Evolutionary conservation across 2,113 vertebrate species (phyloP).

Genomic region (Dasypus novemcinctus): DNA sequence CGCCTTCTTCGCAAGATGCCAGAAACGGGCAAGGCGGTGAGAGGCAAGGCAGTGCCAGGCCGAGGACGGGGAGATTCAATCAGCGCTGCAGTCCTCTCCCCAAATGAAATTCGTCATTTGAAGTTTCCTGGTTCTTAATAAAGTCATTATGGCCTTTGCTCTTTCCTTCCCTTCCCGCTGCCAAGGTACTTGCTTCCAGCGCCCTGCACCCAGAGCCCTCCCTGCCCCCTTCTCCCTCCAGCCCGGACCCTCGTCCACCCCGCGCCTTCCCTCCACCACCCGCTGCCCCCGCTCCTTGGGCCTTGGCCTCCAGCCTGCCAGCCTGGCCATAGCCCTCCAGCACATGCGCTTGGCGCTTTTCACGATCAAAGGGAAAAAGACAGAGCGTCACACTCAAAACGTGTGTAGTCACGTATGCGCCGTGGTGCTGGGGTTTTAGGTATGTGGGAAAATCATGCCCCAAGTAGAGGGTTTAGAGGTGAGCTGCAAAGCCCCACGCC

Average conservation of each 20-base stretch:
- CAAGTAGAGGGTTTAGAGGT: not conserved
- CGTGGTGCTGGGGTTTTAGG: fast-evolving
- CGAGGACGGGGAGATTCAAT: not conserved
- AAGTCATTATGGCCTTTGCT: slow-evolving; percentile 73
- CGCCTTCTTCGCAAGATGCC: not conserved
- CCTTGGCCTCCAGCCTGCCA: not conserved
- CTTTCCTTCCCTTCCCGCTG: not conserved
- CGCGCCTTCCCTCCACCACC: fast-evolving
- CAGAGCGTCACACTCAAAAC: fast-evolving
- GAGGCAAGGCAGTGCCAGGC: not conserved
- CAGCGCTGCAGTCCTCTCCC: slow-evolving; percentile 29
- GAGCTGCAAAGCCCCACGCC: fast-evolving
- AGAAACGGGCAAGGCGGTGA: not conserved
- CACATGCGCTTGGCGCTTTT: no score
- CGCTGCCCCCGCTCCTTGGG: not conserved
- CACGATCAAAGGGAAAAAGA: no score
- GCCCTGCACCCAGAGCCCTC: fast-evolving
- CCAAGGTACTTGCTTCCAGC: slow-evolving; percentile 39
- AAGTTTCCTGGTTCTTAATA: slow-evolving; percentile 73
- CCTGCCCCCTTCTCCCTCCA: fast-evolving
- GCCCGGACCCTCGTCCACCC: no score
- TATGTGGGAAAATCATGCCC: no score
- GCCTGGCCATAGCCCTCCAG: not conserved
- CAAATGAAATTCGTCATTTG: slow-evolving; percentile 74
- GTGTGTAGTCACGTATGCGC: fast-evolving